Conservation (phyloP, 2,797 vertebrate genomes). For the Sciaenops ocellatus region DNA sequence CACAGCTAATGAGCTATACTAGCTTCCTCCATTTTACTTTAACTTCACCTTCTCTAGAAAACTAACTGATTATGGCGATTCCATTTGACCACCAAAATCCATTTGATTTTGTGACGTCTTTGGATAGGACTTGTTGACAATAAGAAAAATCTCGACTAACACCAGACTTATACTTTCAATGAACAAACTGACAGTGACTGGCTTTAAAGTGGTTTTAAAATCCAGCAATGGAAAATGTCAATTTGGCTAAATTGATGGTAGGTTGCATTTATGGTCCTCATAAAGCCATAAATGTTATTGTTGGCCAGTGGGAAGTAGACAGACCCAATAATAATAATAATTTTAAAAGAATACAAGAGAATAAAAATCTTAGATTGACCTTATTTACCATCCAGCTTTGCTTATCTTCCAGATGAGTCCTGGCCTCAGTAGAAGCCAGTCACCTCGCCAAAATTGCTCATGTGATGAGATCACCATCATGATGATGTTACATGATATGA, state of each 20-base stretch:
- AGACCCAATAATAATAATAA: not conserved
- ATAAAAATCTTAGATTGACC: constrained; percentile 23
- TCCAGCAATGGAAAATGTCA: not conserved
- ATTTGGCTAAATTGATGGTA: not conserved
- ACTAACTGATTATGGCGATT: not conserved
- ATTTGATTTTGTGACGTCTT: not conserved
- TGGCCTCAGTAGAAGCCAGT: constrained; percentile 83
- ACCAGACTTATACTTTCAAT: not conserved
- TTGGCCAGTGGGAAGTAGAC: constrained; percentile 14
- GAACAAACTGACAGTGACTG: constrained; percentile 10
- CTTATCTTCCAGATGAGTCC: constrained; percentile 86
- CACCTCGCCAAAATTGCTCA: constrained; percentile 70
- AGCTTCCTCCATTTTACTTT: not conserved
- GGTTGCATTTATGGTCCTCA: constrained; percentile 40
- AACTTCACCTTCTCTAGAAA: not conserved
- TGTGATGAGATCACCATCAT: constrained; percentile 61
- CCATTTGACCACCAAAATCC: too few species aligned
- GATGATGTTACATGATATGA: constrained; percentile 17
- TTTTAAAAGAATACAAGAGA: not conserved
- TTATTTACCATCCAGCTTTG: constrained; percentile 57
- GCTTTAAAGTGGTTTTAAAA: not conserved
- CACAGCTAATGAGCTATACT: not conserved
- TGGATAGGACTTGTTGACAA: not conserved
- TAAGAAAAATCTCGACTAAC: not conserved
- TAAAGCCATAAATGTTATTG: constrained; percentile 30